phyloP scores from a whole-genome alignment of 1,140 invertebrate species.

The Protaetia brevitarsis region DNA sequence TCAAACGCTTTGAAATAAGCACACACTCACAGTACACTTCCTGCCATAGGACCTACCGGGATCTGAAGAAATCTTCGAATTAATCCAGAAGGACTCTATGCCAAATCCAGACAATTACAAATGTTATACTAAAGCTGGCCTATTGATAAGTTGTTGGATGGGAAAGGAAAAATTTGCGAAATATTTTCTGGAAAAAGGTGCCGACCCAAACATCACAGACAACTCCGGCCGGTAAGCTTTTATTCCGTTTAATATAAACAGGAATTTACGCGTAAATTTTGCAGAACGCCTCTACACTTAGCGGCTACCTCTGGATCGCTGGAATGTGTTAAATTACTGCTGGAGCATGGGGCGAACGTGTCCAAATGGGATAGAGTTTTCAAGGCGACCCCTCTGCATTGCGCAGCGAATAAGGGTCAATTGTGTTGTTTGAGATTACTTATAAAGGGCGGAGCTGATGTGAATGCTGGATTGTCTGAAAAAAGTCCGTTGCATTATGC shows the following conservation, averaged over 20 bases:
- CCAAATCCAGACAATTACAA: not conserved
- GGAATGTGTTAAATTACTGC: conserved; percentile 61
- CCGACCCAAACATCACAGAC: conserved; percentile 50
- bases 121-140: conserved; percentile 22
- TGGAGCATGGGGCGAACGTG: conserved; percentile 63
- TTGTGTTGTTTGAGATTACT: conserved; percentile 58
- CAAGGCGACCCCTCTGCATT: conserved; percentile 72
- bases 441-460: conserved; percentile 63
- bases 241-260: not conserved
- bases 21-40: no score
- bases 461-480: conserved; percentile 65
- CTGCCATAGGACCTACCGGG: not conserved
- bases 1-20: no score
- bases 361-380: conserved; percentile 63
- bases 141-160: conserved; percentile 48
- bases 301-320: conserved; percentile 66
- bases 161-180: conserved; percentile 49
- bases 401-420: conserved; percentile 66
- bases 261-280: conserved; percentile 34
- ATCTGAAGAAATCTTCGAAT: conserved; percentile 18
- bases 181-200: conserved; percentile 48
- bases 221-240: conserved; percentile 50
- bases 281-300: conserved; percentile 72
- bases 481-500: conserved; percentile 70
- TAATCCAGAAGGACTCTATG: not conserved